A percentile compares a stretch with the other conserved stretches of the same genome.
These are phyloP conservation scores for Tadarida brasiliensis DNA, from an alignment of 2,797 vertebrate species.

Conservation along the genomic window DNA sequence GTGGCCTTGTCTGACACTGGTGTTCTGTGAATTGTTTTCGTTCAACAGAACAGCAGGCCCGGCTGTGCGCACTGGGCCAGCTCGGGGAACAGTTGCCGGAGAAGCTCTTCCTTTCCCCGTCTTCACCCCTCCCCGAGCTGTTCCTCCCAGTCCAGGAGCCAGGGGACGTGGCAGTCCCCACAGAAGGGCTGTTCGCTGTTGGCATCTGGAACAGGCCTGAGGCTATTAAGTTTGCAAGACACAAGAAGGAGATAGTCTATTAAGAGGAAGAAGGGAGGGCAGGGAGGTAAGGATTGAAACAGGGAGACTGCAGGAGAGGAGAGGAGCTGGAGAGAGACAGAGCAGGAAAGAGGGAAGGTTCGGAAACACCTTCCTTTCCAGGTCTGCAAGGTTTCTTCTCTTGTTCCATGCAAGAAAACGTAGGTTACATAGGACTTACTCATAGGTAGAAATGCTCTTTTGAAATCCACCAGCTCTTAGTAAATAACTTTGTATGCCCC, in stretches of 20 bases:
- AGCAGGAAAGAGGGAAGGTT: no score
- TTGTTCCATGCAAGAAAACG: not conserved
- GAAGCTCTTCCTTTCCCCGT: not conserved
- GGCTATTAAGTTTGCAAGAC: not conserved
- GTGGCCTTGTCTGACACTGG: not conserved
- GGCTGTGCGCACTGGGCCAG: no score
- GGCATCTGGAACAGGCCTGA: not conserved
- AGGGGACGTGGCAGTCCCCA: not conserved
- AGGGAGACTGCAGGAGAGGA: not conserved
- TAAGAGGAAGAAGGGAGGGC: not conserved
- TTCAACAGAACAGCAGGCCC: not conserved
- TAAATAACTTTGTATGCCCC: not conserved
- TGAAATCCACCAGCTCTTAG: not conserved
- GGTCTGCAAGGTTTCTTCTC: not conserved
- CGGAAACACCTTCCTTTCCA: not conserved
- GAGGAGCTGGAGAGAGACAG: not conserved
- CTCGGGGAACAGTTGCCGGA: no score
- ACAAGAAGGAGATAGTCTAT: not conserved
- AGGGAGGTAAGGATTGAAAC: not conserved
- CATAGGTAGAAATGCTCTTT: not conserved
- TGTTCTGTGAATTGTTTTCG: not conserved
- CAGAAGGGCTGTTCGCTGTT: not conserved
- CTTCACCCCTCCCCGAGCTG: accelerated
- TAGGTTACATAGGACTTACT: not conserved
- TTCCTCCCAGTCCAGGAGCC: not conserved